Evolutionary conservation across 2,113 vertebrate species (phyloP), one percentile per base, ranked within the genome.

Genomic region (Hassar affinis): DNA sequence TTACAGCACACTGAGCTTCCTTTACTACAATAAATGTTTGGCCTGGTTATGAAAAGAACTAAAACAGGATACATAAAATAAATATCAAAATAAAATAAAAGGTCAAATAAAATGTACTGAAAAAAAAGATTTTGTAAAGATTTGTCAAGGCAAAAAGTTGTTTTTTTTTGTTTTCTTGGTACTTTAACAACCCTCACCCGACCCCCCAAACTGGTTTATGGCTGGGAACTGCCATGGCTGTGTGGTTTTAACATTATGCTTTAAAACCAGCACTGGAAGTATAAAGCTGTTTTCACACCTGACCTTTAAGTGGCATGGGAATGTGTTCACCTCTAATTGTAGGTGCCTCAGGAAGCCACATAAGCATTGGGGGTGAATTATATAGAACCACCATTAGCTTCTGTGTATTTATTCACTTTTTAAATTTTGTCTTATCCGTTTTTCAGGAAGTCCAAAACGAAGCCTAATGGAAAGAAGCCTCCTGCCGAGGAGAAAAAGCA

Each of bases 381-480:
- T 27, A 27, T 11, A 61, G 20, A 62, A 45, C 52, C 33, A 18
- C 25, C 8, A 22, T 6, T 42, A 47, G 2, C 33, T 72, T 42
- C n/a, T 11, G 61, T 45, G 52, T 47, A 47, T 72, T 54, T 20
- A 2, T 6, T 76, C 78, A 69, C 30, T 56, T 68, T 83, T 64
- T 59, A 45, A 52, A 54, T 54, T 10, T 35, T 0, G 51, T 78
- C n/a, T 86, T 62, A 1, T 89, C 6, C 79, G 27, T 78, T 2
- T 85, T 90, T 20, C 91, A 99, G 98, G 94, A 99, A 99, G 94
- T 98, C 97, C 15, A 99, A 99, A 92, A 96, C 96, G 75, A 99
- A 99, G 94, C 97, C 98, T 86, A 99, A 99, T 86, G 97, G 97
- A 87, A 99, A 98, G 94, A 99, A 99, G 90, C 95, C 96, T 12